A percentile compares a stretch with the other conserved stretches of the same genome.
These are phyloP conservation scores for Cephus rjabovi DNA, from an alignment of 2,888 invertebrate genomes.

Conservation along the genomic window DNA sequence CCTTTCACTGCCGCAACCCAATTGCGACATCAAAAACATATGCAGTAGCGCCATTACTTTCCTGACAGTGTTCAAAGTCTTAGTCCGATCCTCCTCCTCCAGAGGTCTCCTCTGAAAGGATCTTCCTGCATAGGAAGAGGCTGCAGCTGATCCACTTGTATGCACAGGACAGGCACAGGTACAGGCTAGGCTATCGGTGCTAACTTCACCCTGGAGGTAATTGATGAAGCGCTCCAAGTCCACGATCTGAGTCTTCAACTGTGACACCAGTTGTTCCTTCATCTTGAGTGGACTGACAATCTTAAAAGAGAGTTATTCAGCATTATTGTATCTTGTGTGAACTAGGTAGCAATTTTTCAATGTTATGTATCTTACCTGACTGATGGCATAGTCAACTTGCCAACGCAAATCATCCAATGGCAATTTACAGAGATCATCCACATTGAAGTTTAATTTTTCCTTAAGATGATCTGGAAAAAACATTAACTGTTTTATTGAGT, in stretches of 20 bases:
- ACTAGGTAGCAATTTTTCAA: neutral
- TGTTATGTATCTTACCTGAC: constrained; percentile 70
- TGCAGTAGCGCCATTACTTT: constrained; percentile 91
- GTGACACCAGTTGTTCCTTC: constrained; percentile 95
- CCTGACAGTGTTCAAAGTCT: constrained; percentile 83
- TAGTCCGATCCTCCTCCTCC: constrained; percentile 65
- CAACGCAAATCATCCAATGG: constrained; percentile 86
- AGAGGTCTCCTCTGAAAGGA: constrained; percentile 60
- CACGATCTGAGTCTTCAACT: constrained; percentile 95
- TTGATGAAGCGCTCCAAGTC: constrained; percentile 98
- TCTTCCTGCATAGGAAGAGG: constrained; percentile 52
- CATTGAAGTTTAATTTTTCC: constrained; percentile 85
- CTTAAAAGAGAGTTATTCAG: constrained; percentile 55
- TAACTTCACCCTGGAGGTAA: constrained; percentile 85
- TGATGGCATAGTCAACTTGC: constrained; percentile 91
- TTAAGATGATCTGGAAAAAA: constrained; percentile 78
- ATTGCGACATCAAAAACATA: constrained; percentile 91
- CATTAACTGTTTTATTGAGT: neutral
- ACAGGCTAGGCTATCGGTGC: constrained; percentile 68
- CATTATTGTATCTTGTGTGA: neutral
- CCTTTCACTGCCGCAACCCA: constrained; percentile 83
- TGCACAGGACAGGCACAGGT: constrained; percentile 68
- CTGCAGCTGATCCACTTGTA: constrained; percentile 44
- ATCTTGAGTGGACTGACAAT: constrained; percentile 94
- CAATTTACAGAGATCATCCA: constrained; percentile 82